Evolutionary conservation across 2,113 vertebrate genomes (phyloP).

Genomic region (Oostethus manadensis): DNA sequence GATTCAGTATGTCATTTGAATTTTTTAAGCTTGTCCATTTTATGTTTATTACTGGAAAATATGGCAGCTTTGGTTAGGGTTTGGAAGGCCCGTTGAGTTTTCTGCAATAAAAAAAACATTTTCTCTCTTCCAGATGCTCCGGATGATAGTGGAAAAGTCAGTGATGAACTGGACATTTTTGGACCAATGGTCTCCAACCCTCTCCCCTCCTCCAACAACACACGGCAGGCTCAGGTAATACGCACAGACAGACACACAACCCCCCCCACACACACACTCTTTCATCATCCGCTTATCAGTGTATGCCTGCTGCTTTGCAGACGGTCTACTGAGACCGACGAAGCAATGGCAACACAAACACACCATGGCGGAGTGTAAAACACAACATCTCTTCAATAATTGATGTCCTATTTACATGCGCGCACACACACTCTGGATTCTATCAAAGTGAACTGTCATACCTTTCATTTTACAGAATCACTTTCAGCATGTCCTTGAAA

Average conservation of each 20-base stretch:
- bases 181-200: conserved; percentile 98
- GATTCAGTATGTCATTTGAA: no score
- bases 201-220: conserved; percentile 75
- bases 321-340: conserved; percentile 21
- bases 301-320: conserved; percentile 29
- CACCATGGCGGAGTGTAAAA: neutral
- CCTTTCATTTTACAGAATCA: conserved; percentile 19
- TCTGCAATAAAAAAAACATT: neutral
- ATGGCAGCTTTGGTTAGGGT: no score
- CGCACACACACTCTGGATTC: conserved; percentile 25
- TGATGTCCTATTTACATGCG: neutral
- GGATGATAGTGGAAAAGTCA: conserved; percentile 70
- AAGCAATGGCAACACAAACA: conserved; percentile 1
- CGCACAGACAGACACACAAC: conserved; percentile 24
- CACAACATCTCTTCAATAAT: conserved; percentile 1
- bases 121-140: conserved; percentile 76
- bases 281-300: conserved; percentile 50
- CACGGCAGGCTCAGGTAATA: conserved; percentile 57
- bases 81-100: neutral
- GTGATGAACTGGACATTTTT: conserved; percentile 91
- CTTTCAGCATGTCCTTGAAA: conserved; percentile 36
- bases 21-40: no score
- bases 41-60: no score
- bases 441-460: conserved; percentile 27
- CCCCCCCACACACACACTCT: conserved; percentile 20